Percentiles rank a stretch among this genome's conserved stretches.
Conservation (phyloP, 2,113 vertebrate genomes). For the Lutjanus erythropterus region DNA sequence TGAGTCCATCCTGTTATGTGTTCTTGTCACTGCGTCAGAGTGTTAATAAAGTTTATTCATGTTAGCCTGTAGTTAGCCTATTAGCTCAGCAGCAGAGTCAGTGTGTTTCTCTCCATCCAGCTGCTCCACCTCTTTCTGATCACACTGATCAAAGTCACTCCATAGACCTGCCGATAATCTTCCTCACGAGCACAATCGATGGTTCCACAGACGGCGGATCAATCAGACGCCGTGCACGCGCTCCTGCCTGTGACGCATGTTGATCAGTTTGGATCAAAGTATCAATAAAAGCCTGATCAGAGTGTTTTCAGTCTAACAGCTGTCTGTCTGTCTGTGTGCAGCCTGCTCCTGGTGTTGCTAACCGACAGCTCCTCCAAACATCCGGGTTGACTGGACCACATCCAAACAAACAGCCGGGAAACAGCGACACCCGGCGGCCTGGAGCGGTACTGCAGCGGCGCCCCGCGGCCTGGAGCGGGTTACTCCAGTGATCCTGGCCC, state of each 20-base stretch:
- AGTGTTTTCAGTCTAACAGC: constrained; percentile 23
- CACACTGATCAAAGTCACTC: not conserved
- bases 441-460: constrained; percentile 24
- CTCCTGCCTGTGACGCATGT: not conserved
- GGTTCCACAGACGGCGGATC: fast-evolving
- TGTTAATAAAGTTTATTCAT: constrained; percentile 38
- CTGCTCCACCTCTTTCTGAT: not conserved
- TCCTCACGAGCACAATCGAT: not conserved
- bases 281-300: not conserved
- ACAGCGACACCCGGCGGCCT: not conserved
- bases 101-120: not conserved
- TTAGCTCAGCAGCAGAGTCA: constrained; percentile 9
- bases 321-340: constrained; percentile 13
- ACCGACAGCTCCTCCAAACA: constrained; percentile 34
- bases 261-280: not conserved
- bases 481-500: too few relatives aligned
- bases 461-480: too few relatives aligned
- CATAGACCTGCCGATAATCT: not conserved
- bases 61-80: constrained; percentile 2
- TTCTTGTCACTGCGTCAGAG: not conserved
- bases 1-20: constrained; percentile 69
- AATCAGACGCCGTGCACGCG: not conserved
- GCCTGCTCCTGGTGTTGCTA: constrained; percentile 23
- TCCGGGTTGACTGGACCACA: constrained; percentile 30
- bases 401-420: fast-evolving